Evolutionary conservation across 2,113 vertebrate genomes (phyloP).

Genomic region (Carassius auratus): DNA sequence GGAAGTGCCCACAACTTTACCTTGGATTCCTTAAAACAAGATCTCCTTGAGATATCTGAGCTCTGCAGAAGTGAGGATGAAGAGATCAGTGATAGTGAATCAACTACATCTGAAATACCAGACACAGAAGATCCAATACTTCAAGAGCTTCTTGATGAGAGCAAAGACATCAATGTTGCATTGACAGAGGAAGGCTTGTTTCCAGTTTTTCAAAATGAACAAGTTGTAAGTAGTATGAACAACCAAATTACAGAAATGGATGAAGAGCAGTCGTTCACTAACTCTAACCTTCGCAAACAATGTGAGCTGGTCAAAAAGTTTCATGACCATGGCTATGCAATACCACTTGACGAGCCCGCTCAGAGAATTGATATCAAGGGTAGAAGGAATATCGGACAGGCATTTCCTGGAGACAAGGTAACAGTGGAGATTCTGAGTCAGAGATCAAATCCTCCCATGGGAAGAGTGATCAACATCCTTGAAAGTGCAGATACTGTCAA

Average conservation of each 20-base stretch:
- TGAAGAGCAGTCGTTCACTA: background rate
- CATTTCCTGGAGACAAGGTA: conserved; percentile 71
- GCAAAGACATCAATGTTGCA: conserved; percentile 68
- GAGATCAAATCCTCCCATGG: conserved; percentile 14
- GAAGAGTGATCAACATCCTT: conserved; percentile 68
- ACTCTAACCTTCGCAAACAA: conserved; percentile 24
- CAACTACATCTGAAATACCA: conserved; percentile 67
- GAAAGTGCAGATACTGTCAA: conserved; percentile 58
- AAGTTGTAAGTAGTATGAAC: background rate
- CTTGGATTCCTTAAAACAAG: conserved; percentile 79
- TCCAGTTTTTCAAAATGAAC: conserved; percentile 35
- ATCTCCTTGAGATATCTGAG: conserved; percentile 69
- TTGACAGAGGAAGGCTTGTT: conserved; percentile 78
- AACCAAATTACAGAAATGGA: background rate
- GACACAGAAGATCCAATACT: conserved; percentile 80
- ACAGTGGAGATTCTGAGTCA: conserved; percentile 51
- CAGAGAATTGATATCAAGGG: conserved; percentile 60
- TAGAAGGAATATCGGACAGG: conserved; percentile 54
- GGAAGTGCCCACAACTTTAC: conserved; percentile 71
- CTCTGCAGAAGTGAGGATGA: conserved; percentile 63
- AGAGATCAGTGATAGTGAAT: conserved; percentile 64
- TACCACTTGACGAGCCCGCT: conserved; percentile 56
- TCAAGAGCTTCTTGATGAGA: conserved; percentile 82
- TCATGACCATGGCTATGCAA: conserved; percentile 56
- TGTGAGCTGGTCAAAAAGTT: conserved; percentile 62